Base-by-base conservation (phyloP, 2,113 vertebrate genomes). In the Phyllostomus hastatus region DNA sequence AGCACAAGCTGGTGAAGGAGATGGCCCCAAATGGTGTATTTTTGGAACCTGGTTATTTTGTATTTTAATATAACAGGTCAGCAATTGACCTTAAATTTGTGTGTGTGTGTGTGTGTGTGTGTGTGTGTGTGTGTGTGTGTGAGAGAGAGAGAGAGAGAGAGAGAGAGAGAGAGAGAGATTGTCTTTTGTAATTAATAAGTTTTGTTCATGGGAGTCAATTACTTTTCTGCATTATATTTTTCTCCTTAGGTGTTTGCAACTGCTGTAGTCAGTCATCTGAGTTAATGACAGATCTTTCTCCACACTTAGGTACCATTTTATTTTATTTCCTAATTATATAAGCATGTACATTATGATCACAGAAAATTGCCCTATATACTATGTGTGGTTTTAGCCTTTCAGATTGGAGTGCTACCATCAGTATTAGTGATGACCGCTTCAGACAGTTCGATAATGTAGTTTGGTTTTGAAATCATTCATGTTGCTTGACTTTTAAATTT, bases 261-360 rank as follows among this genome's bases (percentile, higher is more conserved):
- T 83, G 96, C 94, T 52, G 15, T 11, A 91, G 91, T 88, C 83
- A 73, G 57, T 96, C 73, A 91, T 97, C 83, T 95, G 66, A 94
- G 86, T 97, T 95, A 97, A 73, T 69, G 96, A 86, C 95, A 97
- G 97, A 75, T 91, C 79, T 88, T 94, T 95, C 76, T 96, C 72
- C 83, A 84, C 93, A 94, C 70, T 88, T 91, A 95, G 80, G 94
- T 97, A 96, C 92, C 82, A 91, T 96, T 95, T 95, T 69, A 80
- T 76, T 97, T 95, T 88, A 88, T 90, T 95, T 95, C 80, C 67
- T 98, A 96, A 97, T 97, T 85, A 82, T 93, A 96, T 94, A 95
- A 97, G 92, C 57, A 85, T 94, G 91, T 95, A 81, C 70, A 67
- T 92, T 95, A 17, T 87, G 76, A 91, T 95, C 64, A 81, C 75